phyloP scores from a whole-genome alignment of 2,113 vertebrate species.

The Psettodes erumei region DNA sequence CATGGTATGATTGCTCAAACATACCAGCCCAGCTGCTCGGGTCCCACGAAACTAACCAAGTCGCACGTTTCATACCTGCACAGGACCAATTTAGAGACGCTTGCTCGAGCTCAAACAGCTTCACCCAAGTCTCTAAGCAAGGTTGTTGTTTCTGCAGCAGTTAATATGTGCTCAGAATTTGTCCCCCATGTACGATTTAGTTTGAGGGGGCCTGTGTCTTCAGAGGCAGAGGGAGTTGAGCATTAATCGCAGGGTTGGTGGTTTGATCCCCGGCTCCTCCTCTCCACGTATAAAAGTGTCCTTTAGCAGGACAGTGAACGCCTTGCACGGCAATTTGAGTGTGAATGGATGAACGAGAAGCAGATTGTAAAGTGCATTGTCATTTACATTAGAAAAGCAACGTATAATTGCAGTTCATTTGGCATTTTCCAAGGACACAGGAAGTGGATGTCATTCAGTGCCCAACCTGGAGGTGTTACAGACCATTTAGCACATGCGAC shows the following conservation, averaged over 20 bases:
- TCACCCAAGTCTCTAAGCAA: not conserved
- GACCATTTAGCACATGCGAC: not conserved
- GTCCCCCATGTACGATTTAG: not conserved
- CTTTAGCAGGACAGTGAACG: not conserved
- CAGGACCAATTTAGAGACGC: not conserved
- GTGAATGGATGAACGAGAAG: not conserved
- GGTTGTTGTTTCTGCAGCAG: not conserved
- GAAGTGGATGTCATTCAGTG: not conserved
- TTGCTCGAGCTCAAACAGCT: not conserved
- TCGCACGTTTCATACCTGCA: not conserved
- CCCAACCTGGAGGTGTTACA: not conserved
- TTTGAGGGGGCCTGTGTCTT: not conserved
- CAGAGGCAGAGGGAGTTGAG: not conserved
- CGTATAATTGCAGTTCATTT: not conserved
- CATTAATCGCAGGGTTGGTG: not conserved
- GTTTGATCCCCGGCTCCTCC: not conserved
- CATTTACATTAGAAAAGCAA: not conserved
- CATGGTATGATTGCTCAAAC: slow-evolving; percentile 29
- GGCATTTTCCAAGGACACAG: not conserved
- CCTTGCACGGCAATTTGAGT: not conserved
- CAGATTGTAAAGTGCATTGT: not conserved
- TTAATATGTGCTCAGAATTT: not conserved
- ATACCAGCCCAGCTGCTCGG: not conserved
- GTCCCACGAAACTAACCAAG: slow-evolving; percentile 12
- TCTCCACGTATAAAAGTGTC: not conserved